Base-by-base conservation (phyloP, 2,797 vertebrate species). In the Chelonia mydas region DNA sequence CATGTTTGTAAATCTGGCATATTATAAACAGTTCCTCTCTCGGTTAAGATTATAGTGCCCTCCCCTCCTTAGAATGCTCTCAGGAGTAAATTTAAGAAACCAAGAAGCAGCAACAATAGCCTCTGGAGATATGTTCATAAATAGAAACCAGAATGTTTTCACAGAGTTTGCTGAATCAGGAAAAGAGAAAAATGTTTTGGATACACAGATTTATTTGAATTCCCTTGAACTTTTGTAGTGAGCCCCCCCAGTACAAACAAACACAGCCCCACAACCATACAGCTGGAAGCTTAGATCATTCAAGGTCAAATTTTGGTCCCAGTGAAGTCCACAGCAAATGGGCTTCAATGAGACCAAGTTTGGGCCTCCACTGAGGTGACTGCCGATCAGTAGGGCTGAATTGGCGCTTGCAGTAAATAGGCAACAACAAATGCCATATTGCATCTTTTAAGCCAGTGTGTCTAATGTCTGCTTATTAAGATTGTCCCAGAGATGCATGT, bases 141-240 rank as follows among this genome's bases (percentile, higher is more conserved):
- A 92, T 6, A 87, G 79, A 93, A 97, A 92, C 79, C 91, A 89
- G 94, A 94, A 88, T 76, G 79, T 1, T 92, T 96, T 88, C 83
- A 88, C 92, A 96, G 93, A 95, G 76, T 97, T 95, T 89, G n/a
- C 94, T 93, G 87, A 89, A 74, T 96, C 11, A 49, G 50, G 95
- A 94, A 83, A 93, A 84, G 86, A 93, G 94, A 89, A 80, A 59
- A n/a, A 82, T 77, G 37, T 88, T 94, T 95, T 86, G 85, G 77
- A 91, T 92, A 84, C 0, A 11, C 5, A 10, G 88, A 93, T 90
- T 91, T 82, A 92, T 93, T 90, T 97, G 92, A 89, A 96, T 97
- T 95, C 94, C 78, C 84, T 82, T 57, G 80, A 81, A 57, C 90
- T 84, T 94, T 92, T 77, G 82, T 49, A 80, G 78, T 61, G 82